These are phyloP conservation scores for Apodemia hepburni DNA, from an alignment of 2,888 invertebrate genomes.

Conservation along the genomic window DNA sequence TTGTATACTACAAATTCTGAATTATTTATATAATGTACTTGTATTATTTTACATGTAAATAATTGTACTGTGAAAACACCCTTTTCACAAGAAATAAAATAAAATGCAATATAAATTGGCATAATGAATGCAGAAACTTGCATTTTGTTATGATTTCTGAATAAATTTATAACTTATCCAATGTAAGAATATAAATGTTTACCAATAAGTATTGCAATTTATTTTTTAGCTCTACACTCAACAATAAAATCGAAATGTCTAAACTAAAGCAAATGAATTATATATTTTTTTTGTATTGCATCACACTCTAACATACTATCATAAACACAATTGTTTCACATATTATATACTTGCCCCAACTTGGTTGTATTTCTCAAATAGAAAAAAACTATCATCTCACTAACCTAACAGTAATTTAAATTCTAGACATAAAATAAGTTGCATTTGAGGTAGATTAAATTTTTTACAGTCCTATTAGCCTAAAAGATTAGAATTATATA, in stretches of 20 bases:
- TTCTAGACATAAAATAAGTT: conserved; percentile 74
- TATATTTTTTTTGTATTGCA: conserved; percentile 59
- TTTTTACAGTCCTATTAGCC: conserved; percentile 79
- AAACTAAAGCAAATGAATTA: conserved; percentile 58
- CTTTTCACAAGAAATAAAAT: conserved; percentile 2
- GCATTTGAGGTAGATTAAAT: conserved; percentile 77
- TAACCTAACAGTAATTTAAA: conserved; percentile 72
- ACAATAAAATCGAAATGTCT: conserved; percentile 22
- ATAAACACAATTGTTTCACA: conserved; percentile 44
- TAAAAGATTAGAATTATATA: conserved; percentile 72
- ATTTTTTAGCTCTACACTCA: conserved; percentile 8
- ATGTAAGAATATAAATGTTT: background rate
- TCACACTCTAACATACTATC: conserved; percentile 58
- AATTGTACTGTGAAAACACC: background rate
- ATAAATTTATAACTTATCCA: conserved; percentile 3
- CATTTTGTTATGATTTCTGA: background rate
- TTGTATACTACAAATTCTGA: conserved; percentile 12
- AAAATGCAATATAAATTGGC: conserved; percentile 12
- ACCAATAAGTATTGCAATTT: background rate
- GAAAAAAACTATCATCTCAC: conserved; percentile 60
- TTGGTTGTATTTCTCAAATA: conserved; percentile 56
- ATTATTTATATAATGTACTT: conserved; percentile 3
- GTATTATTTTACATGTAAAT: conserved; percentile 9
- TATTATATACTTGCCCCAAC: conserved; percentile 45
- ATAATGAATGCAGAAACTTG: background rate